These are phyloP conservation scores for Amiota mariae DNA, from an alignment of 2,888 invertebrate genomes.

Conservation along the genomic window DNA sequence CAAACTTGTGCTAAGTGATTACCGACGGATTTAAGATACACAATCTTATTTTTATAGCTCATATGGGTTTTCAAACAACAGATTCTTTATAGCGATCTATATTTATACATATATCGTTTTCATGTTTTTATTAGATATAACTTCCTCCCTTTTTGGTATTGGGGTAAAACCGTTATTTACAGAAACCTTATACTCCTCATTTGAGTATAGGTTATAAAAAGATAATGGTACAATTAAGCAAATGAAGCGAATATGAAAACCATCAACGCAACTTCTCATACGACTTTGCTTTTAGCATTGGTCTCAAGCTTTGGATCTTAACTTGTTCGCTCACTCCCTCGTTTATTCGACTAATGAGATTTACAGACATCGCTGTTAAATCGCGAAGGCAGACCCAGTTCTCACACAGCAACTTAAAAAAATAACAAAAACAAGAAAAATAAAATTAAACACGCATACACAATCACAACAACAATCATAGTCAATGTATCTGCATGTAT, in stretches of 20 bases:
- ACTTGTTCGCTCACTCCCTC: neutral
- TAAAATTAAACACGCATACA: constrained; percentile 66
- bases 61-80: too few relatives aligned
- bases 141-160: too few relatives aligned
- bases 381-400: constrained; percentile 62
- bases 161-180: too few relatives aligned
- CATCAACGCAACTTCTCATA: constrained; percentile 30
- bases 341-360: constrained; percentile 61
- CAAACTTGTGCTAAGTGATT: too few relatives aligned
- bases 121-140: too few relatives aligned
- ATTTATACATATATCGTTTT: too few relatives aligned
- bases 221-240: constrained; percentile 50
- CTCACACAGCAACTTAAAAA: constrained; percentile 61
- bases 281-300: neutral
- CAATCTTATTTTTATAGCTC: too few relatives aligned
- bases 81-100: too few relatives aligned
- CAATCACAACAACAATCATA: constrained; percentile 1
- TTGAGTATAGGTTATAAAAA: too few relatives aligned
- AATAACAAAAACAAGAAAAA: constrained; percentile 48
- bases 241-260: constrained; percentile 54
- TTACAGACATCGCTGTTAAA: constrained; percentile 49
- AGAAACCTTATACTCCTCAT: too few relatives aligned
- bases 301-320: neutral
- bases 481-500: neutral
- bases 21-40: too few relatives aligned